Evolutionary conservation across 2,888 invertebrate genomes (phyloP).

Genomic region (Dasypogon diadema): DNA sequence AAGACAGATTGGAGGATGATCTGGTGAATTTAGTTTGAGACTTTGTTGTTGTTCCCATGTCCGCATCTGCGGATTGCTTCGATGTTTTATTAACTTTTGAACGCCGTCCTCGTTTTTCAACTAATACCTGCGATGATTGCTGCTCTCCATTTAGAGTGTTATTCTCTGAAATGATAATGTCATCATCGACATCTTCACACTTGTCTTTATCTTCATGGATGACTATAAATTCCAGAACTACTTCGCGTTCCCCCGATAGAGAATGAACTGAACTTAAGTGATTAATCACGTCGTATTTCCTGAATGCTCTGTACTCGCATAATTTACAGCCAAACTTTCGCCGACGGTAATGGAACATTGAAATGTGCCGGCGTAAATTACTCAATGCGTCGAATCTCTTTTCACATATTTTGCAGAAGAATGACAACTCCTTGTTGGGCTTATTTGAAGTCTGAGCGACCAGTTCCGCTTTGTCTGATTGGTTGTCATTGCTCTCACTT

Average conservation of each 20-base stretch:
- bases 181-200: conserved; percentile 64
- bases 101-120: conserved; percentile 56
- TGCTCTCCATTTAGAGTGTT: background rate
- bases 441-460: background rate
- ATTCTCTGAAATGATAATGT: conserved; percentile 24
- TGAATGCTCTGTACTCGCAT: conserved; percentile 78
- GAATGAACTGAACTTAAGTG: conserved; percentile 76
- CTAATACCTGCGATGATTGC: background rate
- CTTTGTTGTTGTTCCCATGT: conserved; percentile 57
- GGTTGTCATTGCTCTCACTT: conserved; percentile 49
- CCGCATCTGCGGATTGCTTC: conserved; percentile 26
- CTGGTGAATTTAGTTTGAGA: conserved; percentile 59
- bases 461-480: conserved; percentile 2
- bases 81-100: conserved; percentile 57
- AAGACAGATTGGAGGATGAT: conserved; percentile 57
- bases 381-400: conserved; percentile 67
- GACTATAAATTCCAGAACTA: conserved; percentile 64
- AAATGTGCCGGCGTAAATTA: conserved; percentile 67
- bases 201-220: conserved; percentile 64
- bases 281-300: conserved; percentile 75
- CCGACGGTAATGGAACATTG: conserved; percentile 68
- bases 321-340: conserved; percentile 81
- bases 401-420: conserved; percentile 66
- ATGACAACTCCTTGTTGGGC: conserved; percentile 56
- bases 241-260: conserved; percentile 71